Evolutionary conservation across 2,113 vertebrate genomes (phyloP).

Genomic region (Gracilinanus agilis): DNA sequence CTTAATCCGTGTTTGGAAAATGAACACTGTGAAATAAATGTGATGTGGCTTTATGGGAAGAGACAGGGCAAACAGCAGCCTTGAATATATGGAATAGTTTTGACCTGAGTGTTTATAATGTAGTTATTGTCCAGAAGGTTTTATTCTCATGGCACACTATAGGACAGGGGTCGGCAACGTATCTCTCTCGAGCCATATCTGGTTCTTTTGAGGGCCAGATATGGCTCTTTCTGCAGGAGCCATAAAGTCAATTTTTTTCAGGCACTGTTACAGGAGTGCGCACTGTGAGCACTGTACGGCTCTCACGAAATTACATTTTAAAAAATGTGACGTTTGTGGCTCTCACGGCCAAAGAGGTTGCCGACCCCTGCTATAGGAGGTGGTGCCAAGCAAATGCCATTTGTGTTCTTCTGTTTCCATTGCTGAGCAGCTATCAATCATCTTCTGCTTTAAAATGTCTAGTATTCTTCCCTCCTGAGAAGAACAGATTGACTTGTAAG

Average conservation of each 20-base stretch:
- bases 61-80: background rate
- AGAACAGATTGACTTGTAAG: background rate
- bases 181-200: too few species aligned
- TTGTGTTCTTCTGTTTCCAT: background rate
- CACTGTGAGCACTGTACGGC: too few species aligned
- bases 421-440: background rate
- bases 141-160: background rate
- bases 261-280: too few species aligned
- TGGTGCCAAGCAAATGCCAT: background rate
- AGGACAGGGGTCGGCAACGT: too few species aligned
- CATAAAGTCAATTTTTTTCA: too few species aligned
- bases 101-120: background rate
- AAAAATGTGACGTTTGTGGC: too few species aligned
- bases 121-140: conserved; percentile 38
- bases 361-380: too few species aligned
- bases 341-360: too few species aligned
- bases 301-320: too few species aligned
- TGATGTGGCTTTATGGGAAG: background rate
- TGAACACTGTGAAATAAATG: background rate
- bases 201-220: too few species aligned
- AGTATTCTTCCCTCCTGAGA: conserved; percentile 24
- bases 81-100: conserved; percentile 38
- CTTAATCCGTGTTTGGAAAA: background rate
- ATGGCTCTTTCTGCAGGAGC: too few species aligned
- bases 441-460: background rate